Evolutionary conservation across 2,113 vertebrate genomes (phyloP).

Genomic region (Microcebus jonahi): DNA sequence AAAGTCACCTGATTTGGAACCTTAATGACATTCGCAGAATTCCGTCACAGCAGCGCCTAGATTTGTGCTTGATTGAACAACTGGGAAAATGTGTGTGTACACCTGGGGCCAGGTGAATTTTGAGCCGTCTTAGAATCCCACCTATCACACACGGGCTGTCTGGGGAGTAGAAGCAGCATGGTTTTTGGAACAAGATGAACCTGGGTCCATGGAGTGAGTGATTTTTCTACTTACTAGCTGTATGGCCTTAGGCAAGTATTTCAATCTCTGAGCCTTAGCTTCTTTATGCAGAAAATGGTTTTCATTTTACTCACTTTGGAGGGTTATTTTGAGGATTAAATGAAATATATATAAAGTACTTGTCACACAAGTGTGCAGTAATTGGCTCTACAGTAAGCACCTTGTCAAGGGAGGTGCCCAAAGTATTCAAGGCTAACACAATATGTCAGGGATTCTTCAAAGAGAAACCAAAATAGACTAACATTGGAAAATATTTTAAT

Average conservation of each 20-base stretch:
- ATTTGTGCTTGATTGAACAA: background rate
- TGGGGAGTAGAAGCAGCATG: background rate
- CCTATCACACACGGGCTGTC: fast-evolving
- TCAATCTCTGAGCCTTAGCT: background rate
- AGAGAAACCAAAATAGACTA: background rate
- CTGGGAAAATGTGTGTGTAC: background rate
- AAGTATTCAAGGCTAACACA: background rate
- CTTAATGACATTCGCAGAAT: background rate
- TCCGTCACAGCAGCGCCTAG: background rate
- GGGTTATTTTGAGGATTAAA: background rate
- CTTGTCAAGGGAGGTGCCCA: background rate
- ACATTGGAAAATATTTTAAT: background rate
- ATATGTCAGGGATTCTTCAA: background rate
- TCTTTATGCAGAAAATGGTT: background rate
- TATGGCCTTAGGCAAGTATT: background rate
- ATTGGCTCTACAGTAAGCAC: background rate
- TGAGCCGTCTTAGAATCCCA: too few relatives aligned
- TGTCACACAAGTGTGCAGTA: background rate
- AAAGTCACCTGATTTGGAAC: background rate
- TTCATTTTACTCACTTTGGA: background rate
- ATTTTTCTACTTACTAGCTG: background rate
- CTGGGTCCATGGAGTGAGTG: background rate
- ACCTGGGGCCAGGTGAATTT: background rate
- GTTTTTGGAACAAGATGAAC: background rate
- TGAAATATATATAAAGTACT: background rate